phyloP scores from a whole-genome alignment of 2,797 vertebrate genomes.

The Mustela erminea region DNA sequence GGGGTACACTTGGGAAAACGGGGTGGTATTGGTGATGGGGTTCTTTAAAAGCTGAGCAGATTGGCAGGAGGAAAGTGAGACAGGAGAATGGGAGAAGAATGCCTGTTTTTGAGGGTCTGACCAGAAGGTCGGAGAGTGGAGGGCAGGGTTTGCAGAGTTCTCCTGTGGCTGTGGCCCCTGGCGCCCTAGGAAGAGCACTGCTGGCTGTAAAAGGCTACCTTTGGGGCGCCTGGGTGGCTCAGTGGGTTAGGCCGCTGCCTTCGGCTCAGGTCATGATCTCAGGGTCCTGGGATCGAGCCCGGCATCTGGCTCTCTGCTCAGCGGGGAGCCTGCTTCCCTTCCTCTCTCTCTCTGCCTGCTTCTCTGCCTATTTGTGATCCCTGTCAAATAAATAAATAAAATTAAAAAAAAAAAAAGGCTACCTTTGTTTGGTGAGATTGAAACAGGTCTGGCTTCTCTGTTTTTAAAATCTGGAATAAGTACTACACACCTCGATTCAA shows the following conservation, averaged over 20 bases:
- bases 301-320: too few species aligned
- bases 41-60: background rate
- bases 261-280: too few species aligned
- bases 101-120: background rate
- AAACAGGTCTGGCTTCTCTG: background rate
- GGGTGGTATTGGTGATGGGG: accelerated
- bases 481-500: background rate
- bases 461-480: background rate
- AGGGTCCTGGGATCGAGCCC: too few species aligned
- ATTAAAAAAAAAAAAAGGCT: too few species aligned
- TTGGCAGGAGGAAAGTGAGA: accelerated
- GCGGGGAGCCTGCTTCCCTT: too few species aligned
- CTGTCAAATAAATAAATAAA: too few species aligned
- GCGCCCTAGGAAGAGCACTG: accelerated
- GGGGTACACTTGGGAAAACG: background rate
- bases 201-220: background rate
- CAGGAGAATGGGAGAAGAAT: too few species aligned
- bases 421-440: background rate
- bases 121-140: background rate
- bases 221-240: too few species aligned
- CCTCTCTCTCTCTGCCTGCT: too few species aligned
- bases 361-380: too few species aligned
- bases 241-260: too few species aligned
- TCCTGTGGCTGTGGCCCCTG: too few species aligned
- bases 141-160: background rate